Evolutionary conservation across 2,797 vertebrate genomes (phyloP).

Genomic region (Ispidina picta): DNA sequence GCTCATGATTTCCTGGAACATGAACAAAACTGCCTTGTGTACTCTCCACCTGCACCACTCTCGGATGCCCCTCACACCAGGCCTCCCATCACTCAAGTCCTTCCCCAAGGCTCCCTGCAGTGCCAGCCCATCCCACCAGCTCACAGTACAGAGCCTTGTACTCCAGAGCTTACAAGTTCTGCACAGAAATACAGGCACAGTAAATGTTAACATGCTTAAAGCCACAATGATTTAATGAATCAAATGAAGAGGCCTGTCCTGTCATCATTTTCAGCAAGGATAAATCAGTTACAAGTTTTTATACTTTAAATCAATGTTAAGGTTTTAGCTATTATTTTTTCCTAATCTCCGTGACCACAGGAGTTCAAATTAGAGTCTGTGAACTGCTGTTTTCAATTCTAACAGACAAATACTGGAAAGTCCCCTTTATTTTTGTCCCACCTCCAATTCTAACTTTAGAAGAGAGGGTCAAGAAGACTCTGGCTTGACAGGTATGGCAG

Average conservation of each 20-base stretch:
- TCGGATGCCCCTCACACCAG: accelerated
- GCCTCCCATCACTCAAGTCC: not conserved
- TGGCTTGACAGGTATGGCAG: not conserved
- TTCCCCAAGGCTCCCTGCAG: not conserved
- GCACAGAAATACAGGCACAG: not conserved
- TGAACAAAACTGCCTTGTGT: not conserved
- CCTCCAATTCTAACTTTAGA: not conserved
- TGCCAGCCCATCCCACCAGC: too few species aligned
- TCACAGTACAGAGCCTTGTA: not conserved
- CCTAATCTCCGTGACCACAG: not conserved
- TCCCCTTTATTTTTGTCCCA: not conserved
- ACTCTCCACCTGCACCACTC: not conserved
- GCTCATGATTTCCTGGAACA: not conserved
- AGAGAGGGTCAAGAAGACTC: not conserved
- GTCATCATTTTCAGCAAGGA: not conserved
- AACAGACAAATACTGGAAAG: not conserved
- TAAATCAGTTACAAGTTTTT: not conserved
- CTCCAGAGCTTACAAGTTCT: not conserved
- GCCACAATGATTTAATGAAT: not conserved
- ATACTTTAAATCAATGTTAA: not conserved
- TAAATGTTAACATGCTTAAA: not conserved
- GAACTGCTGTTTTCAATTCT: not conserved
- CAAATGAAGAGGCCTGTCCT: not conserved
- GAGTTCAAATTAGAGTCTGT: not conserved
- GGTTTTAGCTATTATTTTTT: not conserved